phyloP scores from a whole-genome alignment of 2,113 vertebrate species.

The Rhombomys opimus region DNA sequence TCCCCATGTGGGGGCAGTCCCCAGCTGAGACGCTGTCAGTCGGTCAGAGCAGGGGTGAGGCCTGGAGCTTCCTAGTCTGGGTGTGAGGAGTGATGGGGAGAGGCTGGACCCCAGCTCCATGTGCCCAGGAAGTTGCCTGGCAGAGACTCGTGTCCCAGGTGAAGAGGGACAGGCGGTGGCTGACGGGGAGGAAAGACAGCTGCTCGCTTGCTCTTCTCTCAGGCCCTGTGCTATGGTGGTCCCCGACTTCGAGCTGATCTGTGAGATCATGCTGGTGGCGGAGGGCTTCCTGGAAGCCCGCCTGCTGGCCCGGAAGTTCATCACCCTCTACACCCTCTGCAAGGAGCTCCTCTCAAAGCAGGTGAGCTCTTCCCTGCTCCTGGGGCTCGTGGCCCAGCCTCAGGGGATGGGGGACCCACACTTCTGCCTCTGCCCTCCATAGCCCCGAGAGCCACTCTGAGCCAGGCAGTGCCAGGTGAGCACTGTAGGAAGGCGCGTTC shows the following conservation, averaged over 20 bases:
- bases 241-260: slow-evolving; percentile 88
- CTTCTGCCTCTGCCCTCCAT: background rate
- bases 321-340: slow-evolving; percentile 87
- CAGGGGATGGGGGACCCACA: no score
- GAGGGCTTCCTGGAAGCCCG: slow-evolving; percentile 88
- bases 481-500: fast-evolving
- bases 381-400: background rate
- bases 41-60: fast-evolving
- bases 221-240: slow-evolving; percentile 90
- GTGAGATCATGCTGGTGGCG: slow-evolving; percentile 90
- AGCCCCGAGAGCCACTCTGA: slow-evolving; percentile 67
- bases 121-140: background rate
- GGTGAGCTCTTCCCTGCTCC: slow-evolving; percentile 70
- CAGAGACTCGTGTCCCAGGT: fast-evolving
- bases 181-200: background rate
- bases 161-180: background rate
- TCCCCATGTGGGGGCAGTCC: background rate
- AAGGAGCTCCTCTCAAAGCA: slow-evolving; percentile 89
- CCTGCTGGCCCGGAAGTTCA: slow-evolving; percentile 88
- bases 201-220: background rate
- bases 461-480: background rate
- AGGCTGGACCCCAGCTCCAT: fast-evolving
- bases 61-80: fast-evolving
- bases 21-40: background rate
- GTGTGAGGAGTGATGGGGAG: no score